Evolutionary conservation across 2,888 invertebrate genomes (phyloP).

Genomic region (Tachina lurida): DNA sequence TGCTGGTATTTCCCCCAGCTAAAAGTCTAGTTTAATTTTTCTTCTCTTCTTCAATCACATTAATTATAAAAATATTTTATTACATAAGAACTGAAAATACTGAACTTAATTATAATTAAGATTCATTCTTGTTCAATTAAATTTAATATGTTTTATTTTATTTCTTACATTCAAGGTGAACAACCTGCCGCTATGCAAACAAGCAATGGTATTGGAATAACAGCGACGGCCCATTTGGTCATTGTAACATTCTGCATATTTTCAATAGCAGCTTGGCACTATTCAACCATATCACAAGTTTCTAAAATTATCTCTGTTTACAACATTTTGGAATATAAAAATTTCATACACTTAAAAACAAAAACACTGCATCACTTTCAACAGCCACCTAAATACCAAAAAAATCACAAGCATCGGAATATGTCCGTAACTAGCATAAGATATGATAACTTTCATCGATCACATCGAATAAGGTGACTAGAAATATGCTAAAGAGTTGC

Average conservation of each 20-base stretch:
- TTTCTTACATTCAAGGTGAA: conserved; percentile 85
- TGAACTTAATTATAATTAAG: too few relatives aligned
- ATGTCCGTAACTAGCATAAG: background rate
- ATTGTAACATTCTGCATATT: conserved; percentile 77
- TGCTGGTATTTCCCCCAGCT: too few relatives aligned
- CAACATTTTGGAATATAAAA: conserved; percentile 45
- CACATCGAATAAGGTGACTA: conserved; percentile 60
- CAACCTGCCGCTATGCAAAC: conserved; percentile 94
- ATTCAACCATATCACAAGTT: conserved; percentile 81
- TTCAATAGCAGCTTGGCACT: conserved; percentile 75
- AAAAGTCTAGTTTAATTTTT: too few relatives aligned
- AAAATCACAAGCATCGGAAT: conserved; percentile 19
- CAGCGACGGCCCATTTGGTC: conserved; percentile 73
- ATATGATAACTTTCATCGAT: conserved; percentile 56
- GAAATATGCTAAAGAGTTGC: background rate
- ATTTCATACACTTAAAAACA: conserved; percentile 32
- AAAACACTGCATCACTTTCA: conserved; percentile 30
- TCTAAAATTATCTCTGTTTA: conserved; percentile 58
- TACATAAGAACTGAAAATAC: too few relatives aligned
- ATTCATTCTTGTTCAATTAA: conserved; percentile 2
- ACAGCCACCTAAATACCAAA: conserved; percentile 32
- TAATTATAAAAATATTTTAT: too few relatives aligned
- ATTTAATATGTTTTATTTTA: background rate
- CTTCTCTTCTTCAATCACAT: too few relatives aligned
- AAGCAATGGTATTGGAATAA: conserved; percentile 84